phyloP scores from a whole-genome alignment of 2,797 vertebrate species.

The Eupleurogrammus muticus region DNA sequence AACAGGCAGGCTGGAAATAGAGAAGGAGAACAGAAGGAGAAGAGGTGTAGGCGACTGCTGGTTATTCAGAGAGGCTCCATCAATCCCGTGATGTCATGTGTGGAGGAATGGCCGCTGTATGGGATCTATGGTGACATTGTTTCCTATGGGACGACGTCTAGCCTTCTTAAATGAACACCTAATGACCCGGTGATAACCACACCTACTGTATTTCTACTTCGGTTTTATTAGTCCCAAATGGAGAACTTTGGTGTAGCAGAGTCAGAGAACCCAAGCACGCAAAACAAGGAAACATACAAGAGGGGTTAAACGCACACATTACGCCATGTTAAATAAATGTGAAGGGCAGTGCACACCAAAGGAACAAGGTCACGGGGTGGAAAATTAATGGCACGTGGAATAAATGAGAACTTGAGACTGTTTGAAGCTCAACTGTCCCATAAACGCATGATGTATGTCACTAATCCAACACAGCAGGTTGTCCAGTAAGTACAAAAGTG shows the following conservation, averaged over 20 bases:
- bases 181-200: constrained; percentile 14
- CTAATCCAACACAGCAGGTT: constrained; percentile 26
- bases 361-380: constrained; percentile 22
- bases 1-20: constrained; percentile 50
- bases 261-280: constrained; percentile 20
- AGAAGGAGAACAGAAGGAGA: constrained; percentile 23
- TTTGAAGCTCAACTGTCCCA: constrained; percentile 15
- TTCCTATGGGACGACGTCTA: constrained; percentile 27
- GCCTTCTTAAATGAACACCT: constrained; percentile 23
- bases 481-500: constrained; percentile 3
- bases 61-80: constrained; percentile 32
- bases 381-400: constrained; percentile 31
- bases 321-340: constrained; percentile 6
- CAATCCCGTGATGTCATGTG: constrained; percentile 53
- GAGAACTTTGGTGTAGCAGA: constrained; percentile 6
- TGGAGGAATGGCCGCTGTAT: constrained; percentile 6
- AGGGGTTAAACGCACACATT: constrained; percentile 26
- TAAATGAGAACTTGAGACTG: constrained; percentile 32
- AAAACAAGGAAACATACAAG: constrained; percentile 9
- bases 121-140: constrained; percentile 28
- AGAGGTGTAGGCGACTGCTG: constrained; percentile 24
- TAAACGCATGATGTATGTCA: constrained; percentile 28
- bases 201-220: constrained; percentile 8
- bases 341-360: constrained; percentile 28
- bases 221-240: constrained; percentile 12